Evolutionary conservation across 2,888 invertebrate species (phyloP).

Genomic region (Amblyjoppa proteus): DNA sequence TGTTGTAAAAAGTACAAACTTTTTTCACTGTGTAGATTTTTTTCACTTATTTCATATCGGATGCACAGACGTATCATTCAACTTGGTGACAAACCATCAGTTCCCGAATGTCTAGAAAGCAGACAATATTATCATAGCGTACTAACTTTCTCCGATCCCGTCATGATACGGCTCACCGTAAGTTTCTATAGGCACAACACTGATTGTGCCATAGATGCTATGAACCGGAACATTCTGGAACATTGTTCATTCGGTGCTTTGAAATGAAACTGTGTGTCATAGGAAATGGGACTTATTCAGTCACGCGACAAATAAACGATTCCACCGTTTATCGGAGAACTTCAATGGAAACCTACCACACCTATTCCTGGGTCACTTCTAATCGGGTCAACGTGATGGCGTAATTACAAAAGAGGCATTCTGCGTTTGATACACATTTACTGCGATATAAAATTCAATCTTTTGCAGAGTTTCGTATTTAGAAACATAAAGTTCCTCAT

Average conservation of each 20-base stretch:
- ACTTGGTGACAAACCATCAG: background rate
- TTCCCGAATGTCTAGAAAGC: background rate
- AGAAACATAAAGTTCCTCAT: background rate
- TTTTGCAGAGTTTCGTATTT: slow-evolving; percentile 19
- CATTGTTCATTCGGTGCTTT: slow-evolving; percentile 11
- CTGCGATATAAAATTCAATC: slow-evolving; percentile 22
- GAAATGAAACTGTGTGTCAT: slow-evolving; percentile 37
- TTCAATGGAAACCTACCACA: slow-evolving; percentile 41
- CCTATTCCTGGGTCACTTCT: slow-evolving; percentile 56
- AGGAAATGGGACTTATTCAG: slow-evolving; percentile 25
- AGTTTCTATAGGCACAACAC: background rate
- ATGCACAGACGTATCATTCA: too few species aligned
- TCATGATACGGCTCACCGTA: background rate
- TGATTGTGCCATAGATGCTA: slow-evolving; percentile 5
- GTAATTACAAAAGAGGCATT: slow-evolving; percentile 26
- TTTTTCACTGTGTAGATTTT: too few species aligned
- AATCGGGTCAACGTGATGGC: slow-evolving; percentile 29
- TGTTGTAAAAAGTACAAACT: too few species aligned
- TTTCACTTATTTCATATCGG: too few species aligned
- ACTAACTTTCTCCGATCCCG: background rate
- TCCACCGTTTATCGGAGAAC: slow-evolving; percentile 40
- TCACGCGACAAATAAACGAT: slow-evolving; percentile 39
- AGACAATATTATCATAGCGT: background rate
- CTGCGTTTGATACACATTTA: slow-evolving; percentile 17
- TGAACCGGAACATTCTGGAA: slow-evolving; percentile 31